Percentiles rank a stretch among this genome's conserved stretches.
phyloP scores from a whole-genome alignment of 2,113 vertebrate genomes.

The Callipepla californica region DNA sequence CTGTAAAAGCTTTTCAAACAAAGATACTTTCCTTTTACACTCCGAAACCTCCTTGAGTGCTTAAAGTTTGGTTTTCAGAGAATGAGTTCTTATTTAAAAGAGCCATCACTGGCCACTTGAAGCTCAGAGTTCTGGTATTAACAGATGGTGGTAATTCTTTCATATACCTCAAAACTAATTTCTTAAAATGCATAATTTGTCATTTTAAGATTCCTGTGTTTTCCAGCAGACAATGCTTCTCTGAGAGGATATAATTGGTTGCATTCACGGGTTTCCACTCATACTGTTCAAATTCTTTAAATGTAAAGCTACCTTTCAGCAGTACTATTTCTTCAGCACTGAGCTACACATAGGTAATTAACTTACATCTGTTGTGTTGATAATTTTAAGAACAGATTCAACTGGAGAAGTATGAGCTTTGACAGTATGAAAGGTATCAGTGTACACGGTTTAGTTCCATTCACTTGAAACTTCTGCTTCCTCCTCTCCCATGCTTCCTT shows the following conservation, averaged over 20 bases:
- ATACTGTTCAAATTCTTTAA: neutral
- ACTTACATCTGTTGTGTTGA: neutral
- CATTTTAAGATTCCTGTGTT: slow-evolving; percentile 18
- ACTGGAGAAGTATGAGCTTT: neutral
- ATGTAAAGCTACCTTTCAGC: neutral
- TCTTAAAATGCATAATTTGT: neutral
- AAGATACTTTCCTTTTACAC: neutral
- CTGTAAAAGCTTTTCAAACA: neutral
- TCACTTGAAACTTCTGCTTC: neutral
- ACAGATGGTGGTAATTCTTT: neutral
- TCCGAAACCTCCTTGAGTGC: neutral
- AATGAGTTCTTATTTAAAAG: neutral
- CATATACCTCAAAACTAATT: slow-evolving; percentile 10
- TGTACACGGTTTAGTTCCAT: neutral
- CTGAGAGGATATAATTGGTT: neutral
- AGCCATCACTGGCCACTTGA: neutral
- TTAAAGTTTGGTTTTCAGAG: neutral
- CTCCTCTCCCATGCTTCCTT: neutral
- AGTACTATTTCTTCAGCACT: neutral
- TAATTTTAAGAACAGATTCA: neutral
- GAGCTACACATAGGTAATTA: neutral
- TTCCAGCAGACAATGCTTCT: neutral
- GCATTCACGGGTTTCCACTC: neutral
- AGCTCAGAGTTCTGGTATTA: neutral
- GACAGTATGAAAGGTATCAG: neutral